Evolutionary conservation across 2,888 invertebrate genomes (phyloP).

Genomic region (Apotomis betuletana): DNA sequence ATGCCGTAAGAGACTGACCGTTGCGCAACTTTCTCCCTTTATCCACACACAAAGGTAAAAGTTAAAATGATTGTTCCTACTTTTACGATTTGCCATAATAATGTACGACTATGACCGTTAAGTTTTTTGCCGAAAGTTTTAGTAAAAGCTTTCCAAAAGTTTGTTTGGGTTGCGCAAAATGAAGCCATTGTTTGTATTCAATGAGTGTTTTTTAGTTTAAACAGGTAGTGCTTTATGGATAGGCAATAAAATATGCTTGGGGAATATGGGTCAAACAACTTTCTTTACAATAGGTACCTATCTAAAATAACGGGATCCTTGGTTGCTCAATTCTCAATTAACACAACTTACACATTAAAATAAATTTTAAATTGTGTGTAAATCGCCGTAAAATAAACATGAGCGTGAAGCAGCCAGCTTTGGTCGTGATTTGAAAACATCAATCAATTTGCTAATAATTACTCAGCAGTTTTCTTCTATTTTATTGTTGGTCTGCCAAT

Average conservation of each 20-base stretch:
- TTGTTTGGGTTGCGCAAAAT: conserved; percentile 38
- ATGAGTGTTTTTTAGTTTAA: conserved; percentile 14
- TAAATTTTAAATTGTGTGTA: too few relatives aligned
- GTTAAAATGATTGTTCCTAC: conserved; percentile 62
- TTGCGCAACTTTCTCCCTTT: conserved; percentile 81
- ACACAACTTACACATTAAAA: too few relatives aligned
- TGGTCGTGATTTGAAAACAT: conserved; percentile 5
- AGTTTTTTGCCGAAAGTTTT: conserved; percentile 58
- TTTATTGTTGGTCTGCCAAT: background rate
- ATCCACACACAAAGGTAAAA: conserved; percentile 73
- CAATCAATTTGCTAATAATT: conserved; percentile 2
- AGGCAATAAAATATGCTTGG: background rate
- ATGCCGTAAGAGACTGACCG: conserved; percentile 77
- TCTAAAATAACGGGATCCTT: background rate
- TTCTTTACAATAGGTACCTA: background rate
- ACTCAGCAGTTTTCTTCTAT: background rate
- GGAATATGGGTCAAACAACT: conserved; percentile 24
- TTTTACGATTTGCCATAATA: conserved; percentile 63
- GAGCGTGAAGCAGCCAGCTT: background rate
- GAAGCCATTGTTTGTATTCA: conserved; percentile 22
- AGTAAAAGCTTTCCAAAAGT: conserved; percentile 49
- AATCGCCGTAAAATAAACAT: background rate
- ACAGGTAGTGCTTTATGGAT: conserved; percentile 25
- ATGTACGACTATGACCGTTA: conserved; percentile 51
- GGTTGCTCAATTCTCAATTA: background rate